Percentiles rank a stretch among this genome's conserved stretches.
Evolutionary conservation across 2,888 invertebrate genomes (phyloP).

Genomic region (Punctoribates punctum): DNA sequence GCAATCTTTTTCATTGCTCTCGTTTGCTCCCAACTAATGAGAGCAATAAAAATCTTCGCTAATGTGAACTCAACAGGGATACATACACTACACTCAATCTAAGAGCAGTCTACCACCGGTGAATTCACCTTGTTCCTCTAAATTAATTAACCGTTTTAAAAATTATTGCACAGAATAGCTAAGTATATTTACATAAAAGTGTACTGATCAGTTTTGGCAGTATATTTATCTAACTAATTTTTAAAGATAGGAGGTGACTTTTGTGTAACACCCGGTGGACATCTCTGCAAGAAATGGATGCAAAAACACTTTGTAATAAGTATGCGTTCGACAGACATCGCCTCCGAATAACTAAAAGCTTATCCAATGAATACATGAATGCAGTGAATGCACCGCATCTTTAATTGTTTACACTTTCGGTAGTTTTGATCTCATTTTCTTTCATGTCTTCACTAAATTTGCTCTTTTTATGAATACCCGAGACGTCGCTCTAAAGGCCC

Average conservation of each 20-base stretch:
- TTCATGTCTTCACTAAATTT: neutral
- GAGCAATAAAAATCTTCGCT: slow-evolving; percentile 15
- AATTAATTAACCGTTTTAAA: too few species aligned
- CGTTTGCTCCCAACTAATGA: neutral
- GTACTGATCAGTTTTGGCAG: too few species aligned
- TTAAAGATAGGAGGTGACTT: too few species aligned
- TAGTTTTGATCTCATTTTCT: slow-evolving; percentile 5
- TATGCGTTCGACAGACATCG: neutral
- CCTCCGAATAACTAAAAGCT: neutral
- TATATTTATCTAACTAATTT: too few species aligned
- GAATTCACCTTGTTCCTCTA: too few species aligned
- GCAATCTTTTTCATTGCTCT: neutral
- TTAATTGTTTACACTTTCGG: slow-evolving; percentile 17
- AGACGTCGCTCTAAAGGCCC: neutral
- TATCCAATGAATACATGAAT: neutral
- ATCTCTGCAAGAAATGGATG: neutral
- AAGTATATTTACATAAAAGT: too few species aligned
- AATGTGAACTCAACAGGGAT: neutral
- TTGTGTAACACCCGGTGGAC: too few species aligned
- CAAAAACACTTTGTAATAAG: slow-evolving; percentile 20
- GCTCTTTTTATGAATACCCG: slow-evolving; percentile 1
- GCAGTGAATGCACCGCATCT: slow-evolving; percentile 19
- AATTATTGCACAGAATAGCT: too few species aligned
- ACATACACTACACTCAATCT: too few species aligned
- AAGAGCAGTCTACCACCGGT: too few species aligned